A percentile compares a stretch with the other conserved stretches of the same genome.
These are phyloP conservation scores for Busseola fusca DNA, from an alignment of 2,888 invertebrate species.

Conservation along the genomic window DNA sequence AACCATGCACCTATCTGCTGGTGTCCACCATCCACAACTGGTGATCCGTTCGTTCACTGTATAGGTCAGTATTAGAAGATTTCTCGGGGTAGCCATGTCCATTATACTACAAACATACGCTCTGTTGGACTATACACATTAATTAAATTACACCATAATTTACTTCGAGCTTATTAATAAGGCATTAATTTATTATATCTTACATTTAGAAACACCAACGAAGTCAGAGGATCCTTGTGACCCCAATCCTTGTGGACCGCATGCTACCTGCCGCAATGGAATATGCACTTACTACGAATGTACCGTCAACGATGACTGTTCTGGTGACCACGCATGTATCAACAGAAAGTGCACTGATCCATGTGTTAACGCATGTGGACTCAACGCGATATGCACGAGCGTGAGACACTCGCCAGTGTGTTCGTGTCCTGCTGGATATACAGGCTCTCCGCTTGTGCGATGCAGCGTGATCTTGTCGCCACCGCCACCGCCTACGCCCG, in stretches of 20 bases:
- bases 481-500: slow-evolving; percentile 91
- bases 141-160: too few species aligned
- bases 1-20: slow-evolving; percentile 92
- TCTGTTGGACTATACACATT: neutral
- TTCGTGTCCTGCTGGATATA: slow-evolving; percentile 93
- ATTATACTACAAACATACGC: neutral
- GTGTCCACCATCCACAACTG: slow-evolving; percentile 92
- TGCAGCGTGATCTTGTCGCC: slow-evolving; percentile 86
- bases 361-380: slow-evolving; percentile 94
- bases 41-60: slow-evolving; percentile 95
- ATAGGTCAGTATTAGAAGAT: slow-evolving; percentile 65
- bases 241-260: slow-evolving; percentile 92
- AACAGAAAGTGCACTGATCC: slow-evolving; percentile 95
- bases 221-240: slow-evolving; percentile 90
- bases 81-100: neutral
- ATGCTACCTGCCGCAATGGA: slow-evolving; percentile 91
- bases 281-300: slow-evolving; percentile 95
- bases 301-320: slow-evolving; percentile 95
- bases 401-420: slow-evolving; percentile 93
- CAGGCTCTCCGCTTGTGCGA: slow-evolving; percentile 93
- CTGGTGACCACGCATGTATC: slow-evolving; percentile 94
- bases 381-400: slow-evolving; percentile 95
- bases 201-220: slow-evolving; percentile 73
- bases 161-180: neutral
- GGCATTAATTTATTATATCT: slow-evolving; percentile 4